A percentile compares a stretch with the other conserved stretches of the same genome.
Conservation (phyloP, 2,888 invertebrate genomes). For the Tetragonula carbonaria region DNA sequence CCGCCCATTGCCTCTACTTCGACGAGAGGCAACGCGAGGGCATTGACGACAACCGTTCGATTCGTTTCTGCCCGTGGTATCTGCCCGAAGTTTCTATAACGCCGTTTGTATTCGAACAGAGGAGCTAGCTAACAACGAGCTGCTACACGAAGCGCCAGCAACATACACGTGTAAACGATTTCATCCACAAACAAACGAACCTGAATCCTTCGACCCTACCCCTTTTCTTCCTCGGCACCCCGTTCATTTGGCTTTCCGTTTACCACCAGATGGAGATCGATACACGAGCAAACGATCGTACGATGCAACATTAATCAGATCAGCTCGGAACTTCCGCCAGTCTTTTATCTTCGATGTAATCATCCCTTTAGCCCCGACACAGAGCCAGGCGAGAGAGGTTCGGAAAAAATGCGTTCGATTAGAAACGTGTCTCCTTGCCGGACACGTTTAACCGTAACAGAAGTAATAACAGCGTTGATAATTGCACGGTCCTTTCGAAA, state of each 20-base stretch:
- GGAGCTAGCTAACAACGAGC: slow-evolving; percentile 29
- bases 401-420: not conserved
- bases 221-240: slow-evolving; percentile 41
- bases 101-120: too few species aligned
- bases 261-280: slow-evolving; percentile 69
- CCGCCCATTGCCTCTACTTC: not conserved
- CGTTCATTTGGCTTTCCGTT: slow-evolving; percentile 80
- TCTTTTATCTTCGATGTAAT: not conserved
- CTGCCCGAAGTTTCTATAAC: slow-evolving; percentile 7
- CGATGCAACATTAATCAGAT: slow-evolving; percentile 72
- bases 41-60: slow-evolving; percentile 73
- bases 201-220: slow-evolving; percentile 24
- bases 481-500: not conserved
- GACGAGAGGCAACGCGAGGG: slow-evolving; percentile 40
- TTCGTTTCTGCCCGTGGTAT: slow-evolving; percentile 27
- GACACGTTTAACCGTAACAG: not conserved
- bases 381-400: not conserved
- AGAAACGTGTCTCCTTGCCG: not conserved
- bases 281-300: slow-evolving; percentile 70
- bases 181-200: slow-evolving; percentile 64
- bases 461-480: not conserved
- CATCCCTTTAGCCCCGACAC: not conserved
- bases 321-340: slow-evolving; percentile 40
- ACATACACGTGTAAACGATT: slow-evolving; percentile 69
- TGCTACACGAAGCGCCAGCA: slow-evolving; percentile 39